Evolutionary conservation across 2,797 vertebrate genomes (phyloP).

Genomic region (Ispidina lecontei): DNA sequence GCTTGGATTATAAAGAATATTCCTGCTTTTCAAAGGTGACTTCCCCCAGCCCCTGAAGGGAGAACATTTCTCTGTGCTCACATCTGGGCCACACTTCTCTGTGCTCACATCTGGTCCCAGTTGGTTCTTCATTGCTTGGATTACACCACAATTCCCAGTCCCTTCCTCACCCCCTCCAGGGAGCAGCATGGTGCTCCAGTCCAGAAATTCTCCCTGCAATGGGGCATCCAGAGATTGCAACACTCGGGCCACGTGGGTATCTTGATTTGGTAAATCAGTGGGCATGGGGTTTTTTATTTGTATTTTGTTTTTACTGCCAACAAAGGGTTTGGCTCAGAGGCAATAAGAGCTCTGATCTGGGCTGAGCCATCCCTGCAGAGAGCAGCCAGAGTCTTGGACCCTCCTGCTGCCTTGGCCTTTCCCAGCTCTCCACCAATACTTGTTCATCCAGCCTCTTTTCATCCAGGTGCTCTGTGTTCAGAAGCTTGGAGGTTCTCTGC

Average conservation of each 20-base stretch:
- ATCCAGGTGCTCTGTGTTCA: background rate
- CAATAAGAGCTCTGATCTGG: constrained; percentile 11
- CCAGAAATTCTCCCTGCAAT: background rate
- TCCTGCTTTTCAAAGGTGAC: constrained; percentile 8
- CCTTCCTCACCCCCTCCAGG: background rate
- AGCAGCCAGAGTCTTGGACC: background rate
- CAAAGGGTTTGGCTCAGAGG: background rate
- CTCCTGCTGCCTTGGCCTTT: background rate
- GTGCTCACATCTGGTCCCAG: background rate
- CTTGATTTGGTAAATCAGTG: background rate
- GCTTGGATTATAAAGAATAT: background rate
- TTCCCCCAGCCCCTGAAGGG: background rate
- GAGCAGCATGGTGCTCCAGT: background rate
- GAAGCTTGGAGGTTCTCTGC: background rate
- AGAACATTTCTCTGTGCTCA: background rate
- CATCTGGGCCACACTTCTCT: background rate
- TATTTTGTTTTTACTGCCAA: background rate
- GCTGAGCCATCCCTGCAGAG: background rate
- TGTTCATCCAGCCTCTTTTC: background rate
- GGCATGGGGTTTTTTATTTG: background rate
- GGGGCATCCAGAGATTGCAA: background rate
- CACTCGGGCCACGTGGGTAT: constrained; percentile 25
- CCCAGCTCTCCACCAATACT: accelerated
- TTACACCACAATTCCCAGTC: background rate
- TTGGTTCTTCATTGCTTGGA: background rate